phyloP scores from a whole-genome alignment of 1,140 invertebrate genomes.

The Venturia canescens region DNA sequence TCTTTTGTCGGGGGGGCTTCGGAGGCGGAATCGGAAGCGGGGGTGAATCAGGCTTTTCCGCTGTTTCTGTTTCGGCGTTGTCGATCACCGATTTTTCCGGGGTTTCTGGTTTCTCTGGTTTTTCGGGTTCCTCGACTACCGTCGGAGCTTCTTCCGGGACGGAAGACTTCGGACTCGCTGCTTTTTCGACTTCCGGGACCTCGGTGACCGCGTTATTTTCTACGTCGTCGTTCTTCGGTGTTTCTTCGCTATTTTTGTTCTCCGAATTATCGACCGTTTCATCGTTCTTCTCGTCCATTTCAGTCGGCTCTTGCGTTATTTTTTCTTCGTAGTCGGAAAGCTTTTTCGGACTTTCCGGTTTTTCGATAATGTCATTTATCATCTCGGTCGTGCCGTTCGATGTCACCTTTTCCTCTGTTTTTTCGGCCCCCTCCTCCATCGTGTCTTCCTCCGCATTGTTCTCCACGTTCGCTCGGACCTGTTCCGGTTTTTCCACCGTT shows the following conservation, averaged over 20 bases:
- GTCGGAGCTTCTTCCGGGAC: conserved; percentile 28
- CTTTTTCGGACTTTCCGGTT: conserved; percentile 16
- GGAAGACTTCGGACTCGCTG: conserved; percentile 48
- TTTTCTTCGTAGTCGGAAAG: conserved; percentile 19
- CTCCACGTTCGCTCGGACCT: conserved; percentile 72
- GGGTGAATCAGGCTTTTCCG: conserved; percentile 47
- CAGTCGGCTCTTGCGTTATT: neutral
- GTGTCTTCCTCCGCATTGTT: conserved; percentile 60
- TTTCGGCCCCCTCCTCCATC: conserved; percentile 17
- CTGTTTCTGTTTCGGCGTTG: conserved; percentile 26
- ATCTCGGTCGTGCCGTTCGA: neutral
- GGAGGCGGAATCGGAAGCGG: conserved; percentile 57
- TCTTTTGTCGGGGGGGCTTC: conserved; percentile 64
- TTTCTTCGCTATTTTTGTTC: conserved; percentile 32
- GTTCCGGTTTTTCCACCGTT: conserved; percentile 59
- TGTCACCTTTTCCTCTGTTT: conserved; percentile 2
- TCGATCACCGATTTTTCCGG: too few species aligned
- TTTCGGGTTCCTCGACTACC: neutral
- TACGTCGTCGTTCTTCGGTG: conserved; percentile 4
- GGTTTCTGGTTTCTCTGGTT: conserved; percentile 10
- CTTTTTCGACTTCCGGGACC: neutral
- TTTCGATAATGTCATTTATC: neutral
- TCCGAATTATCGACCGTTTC: neutral
- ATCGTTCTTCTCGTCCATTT: conserved; percentile 21
- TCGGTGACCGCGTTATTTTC: conserved; percentile 1